Conservation (phyloP, 2,113 vertebrate species). For the Pangasianodon gigas region DNA sequence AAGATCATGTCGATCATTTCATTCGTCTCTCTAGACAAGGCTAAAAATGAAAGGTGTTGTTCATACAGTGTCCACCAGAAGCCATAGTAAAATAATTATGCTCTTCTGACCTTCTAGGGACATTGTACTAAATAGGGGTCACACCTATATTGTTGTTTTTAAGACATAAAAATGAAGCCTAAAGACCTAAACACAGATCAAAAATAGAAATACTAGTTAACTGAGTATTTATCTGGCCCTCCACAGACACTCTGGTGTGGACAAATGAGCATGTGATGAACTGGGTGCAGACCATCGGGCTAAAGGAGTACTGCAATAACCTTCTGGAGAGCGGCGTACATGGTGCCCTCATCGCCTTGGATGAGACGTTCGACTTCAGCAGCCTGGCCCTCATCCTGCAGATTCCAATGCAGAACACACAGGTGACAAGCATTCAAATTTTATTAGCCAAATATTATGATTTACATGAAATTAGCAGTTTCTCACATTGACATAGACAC, state of each 20-base stretch:
- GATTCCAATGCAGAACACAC: slow-evolving; percentile 96
- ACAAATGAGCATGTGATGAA: slow-evolving; percentile 95
- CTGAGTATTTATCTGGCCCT: not conserved
- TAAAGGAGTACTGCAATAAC: slow-evolving; percentile 89
- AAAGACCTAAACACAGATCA: not conserved
- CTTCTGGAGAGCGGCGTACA: slow-evolving; percentile 90
- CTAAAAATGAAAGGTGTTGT: not conserved
- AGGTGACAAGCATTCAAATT: slow-evolving; percentile 71
- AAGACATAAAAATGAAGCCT: not conserved
- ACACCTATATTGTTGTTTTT: not conserved
- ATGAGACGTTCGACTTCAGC: slow-evolving; percentile 94
- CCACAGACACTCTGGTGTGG: slow-evolving; percentile 91
- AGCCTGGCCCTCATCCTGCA: slow-evolving; percentile 91
- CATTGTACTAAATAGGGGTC: slow-evolving; percentile 64
- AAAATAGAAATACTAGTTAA: not conserved
- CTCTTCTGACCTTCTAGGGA: slow-evolving; percentile 67
- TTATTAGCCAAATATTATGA: not conserved
- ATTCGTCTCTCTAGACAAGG: not conserved
- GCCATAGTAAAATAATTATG: not conserved
- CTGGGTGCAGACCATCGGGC: slow-evolving; percentile 92
- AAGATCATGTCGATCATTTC: not conserved
- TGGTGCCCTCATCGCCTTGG: slow-evolving; percentile 85
- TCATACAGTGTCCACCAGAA: not conserved
- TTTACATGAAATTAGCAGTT: not conserved
- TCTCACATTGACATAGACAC: not conserved